Base-by-base conservation (phyloP, 2,797 vertebrate genomes). In the Potorous gilbertii region DNA sequence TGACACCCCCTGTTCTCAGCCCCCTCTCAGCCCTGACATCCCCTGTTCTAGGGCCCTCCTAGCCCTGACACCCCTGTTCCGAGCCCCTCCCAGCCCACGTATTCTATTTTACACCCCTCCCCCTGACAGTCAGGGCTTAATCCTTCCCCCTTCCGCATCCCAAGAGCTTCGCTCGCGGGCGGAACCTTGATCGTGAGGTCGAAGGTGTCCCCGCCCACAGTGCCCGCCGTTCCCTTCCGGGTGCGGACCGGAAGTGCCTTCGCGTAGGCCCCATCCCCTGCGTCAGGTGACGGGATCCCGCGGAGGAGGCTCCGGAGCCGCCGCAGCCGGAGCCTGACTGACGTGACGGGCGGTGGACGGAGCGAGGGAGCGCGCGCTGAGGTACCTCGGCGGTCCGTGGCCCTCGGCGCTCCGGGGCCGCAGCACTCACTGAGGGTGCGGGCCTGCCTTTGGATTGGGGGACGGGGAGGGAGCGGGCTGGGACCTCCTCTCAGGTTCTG, bases 181-280 rank as follows among this genome's bases (percentile, higher is more conserved):
- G 96, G 97, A 97, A 96, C 97, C 89, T 93, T 91, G 0, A n/a
- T 50, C 3, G 8, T 87, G 24, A 3, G 31, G 40, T 10, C 74
- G n/a, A 54, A 54, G 56, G 16, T 55, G 91, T 94, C 94, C 90
- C 91, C 97, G 96, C 96, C 91, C 29, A 54, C 11, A 31, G 96
- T 46, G 95, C 6, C 55, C 3, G 94, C 59, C 56, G 93, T 13
- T 95, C 94, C 56, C 57, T 98, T 98, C 98, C 98, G 97, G 97
- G 94, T 11, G 54, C 16, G 10, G 93, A 54, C 93, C 97, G 98
- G 98, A 98, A 98, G 97, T 97, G 27, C 4, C 1, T 27, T 87
- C 16, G 5, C n/a, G 27, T 52, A 89, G 55, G 93, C 50, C 93
- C 93, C 18, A 57, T 94, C 0, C 55, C 34, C 74, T 11, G 62